Conservation (phyloP, 2,113 vertebrate species). For the Nerophis lumbriciformis region DNA sequence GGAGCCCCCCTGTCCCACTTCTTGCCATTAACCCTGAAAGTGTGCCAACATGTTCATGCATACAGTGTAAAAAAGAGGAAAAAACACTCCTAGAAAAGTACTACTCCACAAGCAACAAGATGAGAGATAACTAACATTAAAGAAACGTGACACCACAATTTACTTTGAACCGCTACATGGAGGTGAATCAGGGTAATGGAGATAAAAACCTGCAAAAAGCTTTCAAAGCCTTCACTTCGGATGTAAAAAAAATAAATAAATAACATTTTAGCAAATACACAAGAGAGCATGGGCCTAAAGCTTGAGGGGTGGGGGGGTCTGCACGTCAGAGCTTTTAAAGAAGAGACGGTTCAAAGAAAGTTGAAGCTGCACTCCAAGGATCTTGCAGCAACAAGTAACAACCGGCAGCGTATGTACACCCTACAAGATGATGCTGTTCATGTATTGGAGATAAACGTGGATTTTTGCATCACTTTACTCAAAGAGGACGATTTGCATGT, state of each 20-base stretch:
- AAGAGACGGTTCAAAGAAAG: not conserved
- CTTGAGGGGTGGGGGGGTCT: not conserved
- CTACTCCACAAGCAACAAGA: not conserved
- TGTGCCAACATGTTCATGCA: no score
- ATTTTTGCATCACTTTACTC: constrained; percentile 1
- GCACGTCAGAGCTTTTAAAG: not conserved
- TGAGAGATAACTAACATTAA: not conserved
- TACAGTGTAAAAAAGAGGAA: not conserved
- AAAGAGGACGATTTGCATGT: constrained; percentile 9
- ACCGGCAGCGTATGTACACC: not conserved
- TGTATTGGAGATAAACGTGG: not conserved
- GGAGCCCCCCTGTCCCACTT: no score
- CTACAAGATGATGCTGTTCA: not conserved
- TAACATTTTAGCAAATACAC: not conserved
- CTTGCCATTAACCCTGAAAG: no score
- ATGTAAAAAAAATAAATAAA: not conserved
- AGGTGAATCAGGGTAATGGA: not conserved
- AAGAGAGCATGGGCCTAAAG: not conserved
- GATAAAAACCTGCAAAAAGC: not conserved
- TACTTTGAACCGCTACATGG: not conserved
- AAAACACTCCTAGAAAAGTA: constrained; percentile 2
- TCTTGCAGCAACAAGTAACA: not conserved
- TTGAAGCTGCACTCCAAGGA: not conserved
- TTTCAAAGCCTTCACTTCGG: no score
- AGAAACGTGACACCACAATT: not conserved